Evolutionary conservation across 2,113 vertebrate genomes (phyloP).

Genomic region (Himantopus leucocephalus): DNA sequence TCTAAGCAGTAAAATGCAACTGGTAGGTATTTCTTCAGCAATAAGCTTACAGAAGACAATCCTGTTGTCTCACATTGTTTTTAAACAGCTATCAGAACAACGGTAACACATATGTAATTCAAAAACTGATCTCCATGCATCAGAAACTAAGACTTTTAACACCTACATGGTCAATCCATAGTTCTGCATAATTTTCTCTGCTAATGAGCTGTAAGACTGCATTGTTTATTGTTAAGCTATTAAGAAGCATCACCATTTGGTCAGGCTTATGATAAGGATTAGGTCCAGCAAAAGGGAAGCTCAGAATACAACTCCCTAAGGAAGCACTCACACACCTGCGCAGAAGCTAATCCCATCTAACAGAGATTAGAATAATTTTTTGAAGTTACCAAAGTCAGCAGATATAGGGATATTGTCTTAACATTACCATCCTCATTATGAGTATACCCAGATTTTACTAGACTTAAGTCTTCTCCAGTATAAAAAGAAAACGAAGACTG

Average conservation of each 20-base stretch:
- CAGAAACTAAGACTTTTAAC: not conserved
- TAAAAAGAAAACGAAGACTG: not conserved
- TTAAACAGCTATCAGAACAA: not conserved
- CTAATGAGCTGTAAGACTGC: not conserved
- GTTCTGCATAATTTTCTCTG: not conserved
- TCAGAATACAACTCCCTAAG: not conserved
- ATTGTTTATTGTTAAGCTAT: not conserved
- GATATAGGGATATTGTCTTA: not conserved
- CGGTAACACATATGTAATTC: not conserved
- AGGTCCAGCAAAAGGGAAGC: not conserved
- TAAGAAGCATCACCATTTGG: not conserved
- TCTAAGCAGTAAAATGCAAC: not conserved
- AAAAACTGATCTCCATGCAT: not conserved
- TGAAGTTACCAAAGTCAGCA: not conserved
- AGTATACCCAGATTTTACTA: not conserved
- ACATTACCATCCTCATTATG: no score
- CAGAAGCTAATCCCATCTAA: not conserved
- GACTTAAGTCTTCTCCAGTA: not conserved
- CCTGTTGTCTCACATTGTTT: not conserved
- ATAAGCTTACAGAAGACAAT: not conserved
- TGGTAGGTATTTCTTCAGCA: not conserved
- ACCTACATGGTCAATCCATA: not conserved
- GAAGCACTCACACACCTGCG: not conserved
- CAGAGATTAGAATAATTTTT: not conserved
- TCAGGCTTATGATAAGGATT: not conserved